Conservation (phyloP, 30 jellyfish, hydroid and myxozoan species). For the Clytia hemisphaerica region DNA sequence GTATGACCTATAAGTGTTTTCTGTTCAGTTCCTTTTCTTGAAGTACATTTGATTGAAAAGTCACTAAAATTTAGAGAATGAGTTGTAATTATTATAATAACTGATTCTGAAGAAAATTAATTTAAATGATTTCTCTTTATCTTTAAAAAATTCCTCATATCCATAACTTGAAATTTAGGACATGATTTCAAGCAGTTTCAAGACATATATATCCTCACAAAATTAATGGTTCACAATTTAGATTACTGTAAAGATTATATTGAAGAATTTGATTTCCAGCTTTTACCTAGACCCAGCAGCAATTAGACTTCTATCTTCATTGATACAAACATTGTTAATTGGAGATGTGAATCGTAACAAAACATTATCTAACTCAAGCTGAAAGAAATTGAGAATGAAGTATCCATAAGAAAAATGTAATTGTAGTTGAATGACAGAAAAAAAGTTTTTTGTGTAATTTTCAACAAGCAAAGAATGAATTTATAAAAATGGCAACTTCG, state of each 20-base stretch:
- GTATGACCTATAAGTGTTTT: constrained; percentile 60
- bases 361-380: constrained; percentile 52
- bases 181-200: too few species aligned
- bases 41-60: constrained; percentile 40
- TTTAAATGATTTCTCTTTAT: too few species aligned
- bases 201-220: too few species aligned
- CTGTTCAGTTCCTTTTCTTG: constrained; percentile 38
- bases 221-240: too few species aligned
- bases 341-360: constrained; percentile 68
- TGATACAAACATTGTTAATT: constrained; percentile 45
- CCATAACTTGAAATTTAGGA: too few species aligned
- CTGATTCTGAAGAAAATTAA: too few species aligned
- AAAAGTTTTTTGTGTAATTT: not conserved
- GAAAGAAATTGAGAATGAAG: not conserved
- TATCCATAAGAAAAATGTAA: not conserved
- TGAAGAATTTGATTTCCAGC: too few species aligned
- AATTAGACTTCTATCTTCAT: constrained; percentile 9
- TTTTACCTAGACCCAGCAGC: constrained; percentile 92
- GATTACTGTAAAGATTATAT: too few species aligned
- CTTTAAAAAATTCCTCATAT: too few species aligned
- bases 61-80: constrained; percentile 35
- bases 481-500: not conserved
- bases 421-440: not conserved
- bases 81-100: not conserved
- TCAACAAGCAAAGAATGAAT: not conserved